Percentiles rank a stretch among this genome's conserved stretches.
Evolutionary conservation across 2,113 vertebrate species (phyloP).

Genomic region (Stomatorhinus ivindoensis): DNA sequence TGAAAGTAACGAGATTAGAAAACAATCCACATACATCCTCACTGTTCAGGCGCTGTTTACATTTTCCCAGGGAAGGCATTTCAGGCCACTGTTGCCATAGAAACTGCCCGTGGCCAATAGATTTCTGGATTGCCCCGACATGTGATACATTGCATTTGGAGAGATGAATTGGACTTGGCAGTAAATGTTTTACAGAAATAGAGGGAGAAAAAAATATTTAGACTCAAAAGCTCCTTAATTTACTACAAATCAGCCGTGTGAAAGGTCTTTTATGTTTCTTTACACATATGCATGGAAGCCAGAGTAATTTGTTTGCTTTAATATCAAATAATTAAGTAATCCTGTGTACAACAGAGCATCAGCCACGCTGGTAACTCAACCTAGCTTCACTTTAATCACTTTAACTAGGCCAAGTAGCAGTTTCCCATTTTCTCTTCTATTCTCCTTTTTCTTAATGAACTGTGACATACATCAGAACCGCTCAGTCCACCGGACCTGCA

Average conservation of each 20-base stretch:
- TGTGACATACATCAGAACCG: background rate
- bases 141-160: slow-evolving; percentile 48
- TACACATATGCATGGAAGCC: background rate
- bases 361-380: background rate
- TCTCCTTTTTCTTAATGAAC: background rate
- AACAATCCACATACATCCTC: slow-evolving; percentile 59
- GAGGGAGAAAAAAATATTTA: slow-evolving; percentile 38
- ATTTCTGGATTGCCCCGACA: slow-evolving; percentile 35
- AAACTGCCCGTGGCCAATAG: slow-evolving; percentile 55
- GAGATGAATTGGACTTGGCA: slow-evolving; percentile 54
- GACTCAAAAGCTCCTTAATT: slow-evolving; percentile 43
- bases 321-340: background rate
- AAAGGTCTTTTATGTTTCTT: background rate
- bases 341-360: background rate
- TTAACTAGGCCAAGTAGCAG: background rate
- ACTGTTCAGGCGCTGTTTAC: slow-evolving; percentile 53
- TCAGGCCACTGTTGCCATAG: slow-evolving; percentile 57
- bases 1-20: slow-evolving; percentile 59
- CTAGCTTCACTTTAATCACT: background rate
- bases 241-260: slow-evolving; percentile 18
- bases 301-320: background rate
- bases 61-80: slow-evolving; percentile 45
- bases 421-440: background rate
- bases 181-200: slow-evolving; percentile 29
- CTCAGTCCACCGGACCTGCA: background rate